Evolutionary conservation across 2,888 invertebrate species (phyloP), one percentile per base, ranked within the genome.

Genomic region (Nesidiocoris tenuis): DNA sequence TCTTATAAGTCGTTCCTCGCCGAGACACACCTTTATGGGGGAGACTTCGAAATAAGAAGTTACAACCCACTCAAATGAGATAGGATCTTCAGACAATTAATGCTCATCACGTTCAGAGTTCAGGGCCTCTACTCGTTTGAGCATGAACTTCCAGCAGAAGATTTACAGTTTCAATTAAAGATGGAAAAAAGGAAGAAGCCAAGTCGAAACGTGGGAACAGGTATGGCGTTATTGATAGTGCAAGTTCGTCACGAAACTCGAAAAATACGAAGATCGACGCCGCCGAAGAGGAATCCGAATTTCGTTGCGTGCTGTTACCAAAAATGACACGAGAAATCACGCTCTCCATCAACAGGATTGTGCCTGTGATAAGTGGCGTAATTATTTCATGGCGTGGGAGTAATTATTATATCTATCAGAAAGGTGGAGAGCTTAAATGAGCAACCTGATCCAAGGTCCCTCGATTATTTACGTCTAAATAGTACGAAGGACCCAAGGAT

Each of bases 211-310:
- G 72, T 74, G 72, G 72, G 64, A 74, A 74, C 21, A 64, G 21
- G 18, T 61, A 71, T 71, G n/a, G n/a, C 55, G 71, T 61, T 61
- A 71, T 71, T 71, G 59, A 71, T 71, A 63, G 55, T n/a, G n/a
- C 74, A 56, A 72, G 61, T 57, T 19, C 72, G 63, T 74, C 72
- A 64, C 72, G 72, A 74, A 56, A 12, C 19, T 2, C 18, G 23
- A 16, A 68, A 68, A 67, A 23, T 7, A 39, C 39, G 39, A 39
- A 39, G 39, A 39, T 39, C 5, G 12, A n/a, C n/a, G 39, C 39
- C 39, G 39, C 39, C 39, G 39, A 39, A 39, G 12, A 23, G 67
- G 22, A 68, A 21, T 19, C 55, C 54, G 17, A 67, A 55, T 67
- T n/a, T n/a, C n/a, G n/a, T n/a, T n/a, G n/a, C n/a, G n/a, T n/a